Evolutionary conservation across 2,113 vertebrate genomes (phyloP).

Genomic region (Grammomys dolichurus): DNA sequence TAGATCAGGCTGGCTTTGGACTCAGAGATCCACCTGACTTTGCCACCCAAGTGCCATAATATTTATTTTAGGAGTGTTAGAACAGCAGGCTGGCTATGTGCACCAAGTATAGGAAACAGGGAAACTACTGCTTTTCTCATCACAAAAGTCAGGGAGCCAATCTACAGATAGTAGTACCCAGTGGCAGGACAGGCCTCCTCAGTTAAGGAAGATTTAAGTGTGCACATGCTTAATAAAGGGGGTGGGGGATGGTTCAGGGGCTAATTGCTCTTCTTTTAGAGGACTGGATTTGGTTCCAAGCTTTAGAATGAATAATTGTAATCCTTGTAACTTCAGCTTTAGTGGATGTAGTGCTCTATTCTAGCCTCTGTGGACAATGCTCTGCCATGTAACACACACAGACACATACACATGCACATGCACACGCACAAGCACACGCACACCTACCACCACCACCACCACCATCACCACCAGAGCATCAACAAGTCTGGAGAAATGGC

Average conservation of each 20-base stretch:
- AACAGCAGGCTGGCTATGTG: not conserved
- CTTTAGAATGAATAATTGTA: not conserved
- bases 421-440: not conserved
- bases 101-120: not conserved
- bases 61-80: not conserved
- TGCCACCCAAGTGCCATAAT: not conserved
- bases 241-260: not conserved
- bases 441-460: not conserved
- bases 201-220: not conserved
- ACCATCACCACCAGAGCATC: too few relatives aligned
- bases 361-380: not conserved
- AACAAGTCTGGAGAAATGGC: not conserved
- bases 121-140: not conserved
- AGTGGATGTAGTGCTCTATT: not conserved
- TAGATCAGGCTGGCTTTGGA: not conserved
- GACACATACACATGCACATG: rapidly evolving
- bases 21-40: not conserved
- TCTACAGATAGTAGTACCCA: not conserved
- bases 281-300: not conserved
- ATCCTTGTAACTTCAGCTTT: too few relatives aligned
- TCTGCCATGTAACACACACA: not conserved
- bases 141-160: not conserved
- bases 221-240: not conserved
- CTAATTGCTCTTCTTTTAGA: not conserved
- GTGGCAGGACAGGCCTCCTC: not conserved